phyloP scores from a whole-genome alignment of 2,113 vertebrate genomes.

The Plecotus auritus region DNA sequence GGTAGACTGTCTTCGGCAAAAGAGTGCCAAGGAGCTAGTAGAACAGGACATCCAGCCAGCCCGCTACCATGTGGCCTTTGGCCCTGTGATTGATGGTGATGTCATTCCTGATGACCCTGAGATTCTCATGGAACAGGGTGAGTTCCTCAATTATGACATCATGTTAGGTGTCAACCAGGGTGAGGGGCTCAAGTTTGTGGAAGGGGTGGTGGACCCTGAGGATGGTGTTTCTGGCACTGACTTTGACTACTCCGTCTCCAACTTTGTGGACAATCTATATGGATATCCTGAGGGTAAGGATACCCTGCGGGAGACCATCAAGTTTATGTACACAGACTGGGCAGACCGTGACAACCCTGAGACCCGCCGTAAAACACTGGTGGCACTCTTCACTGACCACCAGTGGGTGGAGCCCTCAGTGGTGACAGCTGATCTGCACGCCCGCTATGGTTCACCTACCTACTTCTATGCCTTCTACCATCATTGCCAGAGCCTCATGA shows the following conservation, averaged over 20 bases:
- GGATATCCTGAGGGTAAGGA: slow-evolving; percentile 99
- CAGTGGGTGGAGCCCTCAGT: slow-evolving; percentile 99
- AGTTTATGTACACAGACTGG: slow-evolving; percentile 99
- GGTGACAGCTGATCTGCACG: slow-evolving; percentile 96
- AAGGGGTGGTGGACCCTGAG: slow-evolving; percentile 97
- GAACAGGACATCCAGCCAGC: slow-evolving; percentile 99
- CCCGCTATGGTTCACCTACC: slow-evolving; percentile 96
- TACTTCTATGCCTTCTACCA: slow-evolving; percentile 99
- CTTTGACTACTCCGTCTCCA: slow-evolving; percentile 98
- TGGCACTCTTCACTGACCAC: slow-evolving; percentile 98
- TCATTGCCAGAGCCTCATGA: slow-evolving; percentile 99
- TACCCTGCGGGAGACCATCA: slow-evolving; percentile 96
- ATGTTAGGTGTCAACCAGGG: slow-evolving; percentile 99
- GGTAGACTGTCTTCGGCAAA: slow-evolving; percentile 98
- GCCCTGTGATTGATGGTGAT: slow-evolving; percentile 97
- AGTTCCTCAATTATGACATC: slow-evolving; percentile 99
- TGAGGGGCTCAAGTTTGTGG: slow-evolving; percentile 97
- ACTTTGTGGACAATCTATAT: slow-evolving; percentile 98
- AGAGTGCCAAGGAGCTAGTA: slow-evolving; percentile 95
- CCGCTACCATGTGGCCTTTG: slow-evolving; percentile 97
- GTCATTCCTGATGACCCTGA: slow-evolving; percentile 98
- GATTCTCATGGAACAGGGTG: slow-evolving; percentile 99
- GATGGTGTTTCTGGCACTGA: slow-evolving; percentile 97
- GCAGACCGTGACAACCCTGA: slow-evolving; percentile 97
- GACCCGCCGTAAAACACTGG: slow-evolving; percentile 95